Percentiles rank a stretch among this genome's conserved stretches.
Conservation (phyloP, 1,140 invertebrate genomes). For the Scaptomyza graminum region DNA sequence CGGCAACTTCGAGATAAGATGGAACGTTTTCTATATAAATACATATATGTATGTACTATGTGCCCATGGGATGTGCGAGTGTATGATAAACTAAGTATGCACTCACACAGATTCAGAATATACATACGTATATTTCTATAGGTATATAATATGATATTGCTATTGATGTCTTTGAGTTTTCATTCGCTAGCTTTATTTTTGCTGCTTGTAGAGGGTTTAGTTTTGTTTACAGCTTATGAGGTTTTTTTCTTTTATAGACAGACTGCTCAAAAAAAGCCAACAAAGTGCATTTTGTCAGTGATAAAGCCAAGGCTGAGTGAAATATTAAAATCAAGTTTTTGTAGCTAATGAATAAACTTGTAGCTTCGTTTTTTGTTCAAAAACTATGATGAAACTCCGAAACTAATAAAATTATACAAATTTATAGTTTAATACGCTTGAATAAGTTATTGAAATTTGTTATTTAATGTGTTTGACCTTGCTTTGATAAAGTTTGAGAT, state of each 20-base stretch:
- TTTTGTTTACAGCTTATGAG: background rate
- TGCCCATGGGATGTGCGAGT: slow-evolving; percentile 2
- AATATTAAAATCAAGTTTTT: slow-evolving; percentile 10
- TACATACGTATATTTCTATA: background rate
- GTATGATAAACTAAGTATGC: slow-evolving; percentile 3
- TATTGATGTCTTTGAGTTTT: slow-evolving; percentile 1
- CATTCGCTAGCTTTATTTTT: background rate
- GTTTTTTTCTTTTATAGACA: no score
- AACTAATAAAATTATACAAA: background rate
- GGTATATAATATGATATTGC: slow-evolving; percentile 1
- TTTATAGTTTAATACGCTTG: background rate
- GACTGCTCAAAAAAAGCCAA: no score
- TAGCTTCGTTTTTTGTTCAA: background rate
- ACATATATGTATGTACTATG: background rate
- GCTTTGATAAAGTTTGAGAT: background rate
- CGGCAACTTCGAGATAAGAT: slow-evolving; percentile 66
- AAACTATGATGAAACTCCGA: background rate
- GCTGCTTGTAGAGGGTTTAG: background rate
- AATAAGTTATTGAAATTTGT: background rate
- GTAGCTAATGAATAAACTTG: background rate
- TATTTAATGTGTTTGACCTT: background rate
- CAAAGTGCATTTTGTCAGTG: background rate
- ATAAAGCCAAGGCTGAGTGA: background rate
- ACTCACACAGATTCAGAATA: background rate
- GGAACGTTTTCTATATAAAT: slow-evolving; percentile 32